Base-by-base conservation (phyloP, 2,113 vertebrate genomes). In the Actenoides lindsayi region DNA sequence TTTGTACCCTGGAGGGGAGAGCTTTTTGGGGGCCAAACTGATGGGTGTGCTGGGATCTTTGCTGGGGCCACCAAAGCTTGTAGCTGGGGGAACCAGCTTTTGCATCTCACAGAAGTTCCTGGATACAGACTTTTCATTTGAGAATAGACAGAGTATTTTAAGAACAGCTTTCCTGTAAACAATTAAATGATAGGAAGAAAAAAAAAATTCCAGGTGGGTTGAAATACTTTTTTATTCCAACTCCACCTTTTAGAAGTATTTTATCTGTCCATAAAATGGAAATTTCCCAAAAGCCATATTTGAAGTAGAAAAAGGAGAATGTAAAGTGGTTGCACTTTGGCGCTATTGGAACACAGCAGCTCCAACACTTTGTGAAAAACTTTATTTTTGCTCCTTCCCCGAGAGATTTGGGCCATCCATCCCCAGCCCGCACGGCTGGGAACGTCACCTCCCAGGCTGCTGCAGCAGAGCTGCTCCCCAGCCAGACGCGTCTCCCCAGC, bases 281-380 rank as follows among this genome's bases (percentile, higher is more conserved):
- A 44, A 57, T 65, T 69, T 74, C 48, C 24, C 2, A 62, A 50
- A 65, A 83, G 25, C 42, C 54, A 1, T 27, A 68, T 91, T 28
- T 27, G 39, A 79, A 60, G 9, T 33, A 19, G 25, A 21, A 25
- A 18, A 39, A 39, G 17, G 24, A 44, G 46, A 35, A 5, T 1
- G 1, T 6, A 3, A 35, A 50, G 23, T 0, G 10, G n/a, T 30
- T 1, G 0, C 31, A 15, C n/a, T 33, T 44, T 0, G 37, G 50
- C 62, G 69, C 60, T 23, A 3, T 4, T 13, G 20, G 13, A 76
- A 50, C 1, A 0, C 3, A 5, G 3, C 6, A 27, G 41, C 64
- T 81, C 5, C 2, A 2, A 27, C 21, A 6, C 21, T 3, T 13
- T 0, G 2, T 2, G 4, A 70, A 44, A 70, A 78, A 50, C 25